Base-by-base conservation (phyloP, 64 coral and sea anemone genomes). In the Actinia equina region DNA sequence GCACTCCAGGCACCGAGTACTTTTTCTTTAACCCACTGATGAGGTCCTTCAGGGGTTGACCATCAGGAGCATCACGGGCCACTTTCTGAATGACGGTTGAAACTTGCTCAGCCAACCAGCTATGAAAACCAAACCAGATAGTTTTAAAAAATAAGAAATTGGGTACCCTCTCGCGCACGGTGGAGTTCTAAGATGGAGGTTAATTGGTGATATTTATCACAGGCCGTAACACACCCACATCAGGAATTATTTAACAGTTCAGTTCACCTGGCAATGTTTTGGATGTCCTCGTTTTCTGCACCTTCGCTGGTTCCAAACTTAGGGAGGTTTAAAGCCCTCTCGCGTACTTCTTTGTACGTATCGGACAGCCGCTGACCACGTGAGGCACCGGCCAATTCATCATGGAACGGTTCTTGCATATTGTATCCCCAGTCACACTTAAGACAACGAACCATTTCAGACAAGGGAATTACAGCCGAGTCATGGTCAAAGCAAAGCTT, bases 221-320 rank as follows among this genome's bases (percentile, higher is more conserved):
- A n/a, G n/a, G n/a, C n/a, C n/a, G n/a, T n/a, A n/a, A 37, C 30
- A 37, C 30, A 37, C 1, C 30, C 30, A 37, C 30, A 37, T 37
- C 30, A 17, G 6, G 15, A 62, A 19, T 17, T 6, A 63, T 63
- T 1, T 6, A 63, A n/a, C 2, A 65, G 0, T 65, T n/a, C 45
- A n/a, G 23, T 52, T 82, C 0, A 89, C 91, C 87, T 89, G n/a
- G 90, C 85, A 20, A 96, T 92, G 1, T 87, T 25, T 71, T 92
- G 63, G 71, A 96, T 92, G 37, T 92, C 90, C 44, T 58, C 9
- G 52, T 92, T 92, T 55, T 87, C 56, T 17, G 55, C 88, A 2
- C 87, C 94, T 4, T 79, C 94, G 6, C 37, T 70, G 18, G 94
- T 96, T 89, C 94, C 94, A 92, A 96, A 96, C 86, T 96, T 96